Evolutionary conservation across 53 echinoderm and acorn worm genomes (phyloP).

Genomic region (Crossaster papposus): DNA sequence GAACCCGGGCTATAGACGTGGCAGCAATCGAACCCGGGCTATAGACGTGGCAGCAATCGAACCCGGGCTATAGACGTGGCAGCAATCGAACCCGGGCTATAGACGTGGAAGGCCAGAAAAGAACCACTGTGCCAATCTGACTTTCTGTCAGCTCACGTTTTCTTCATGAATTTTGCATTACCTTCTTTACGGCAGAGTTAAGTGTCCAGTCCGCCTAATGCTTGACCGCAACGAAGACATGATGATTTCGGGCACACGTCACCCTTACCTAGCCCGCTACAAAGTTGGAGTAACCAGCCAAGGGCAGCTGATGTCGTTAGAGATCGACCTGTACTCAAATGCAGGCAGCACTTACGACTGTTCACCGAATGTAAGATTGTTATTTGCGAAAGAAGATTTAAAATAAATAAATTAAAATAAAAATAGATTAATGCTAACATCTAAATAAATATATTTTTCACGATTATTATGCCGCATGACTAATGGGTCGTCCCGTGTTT

Average conservation of each 20-base stretch:
- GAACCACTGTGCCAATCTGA: too few relatives aligned
- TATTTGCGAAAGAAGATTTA: neutral
- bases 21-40: too few relatives aligned
- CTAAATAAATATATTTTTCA: neutral
- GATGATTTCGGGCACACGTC: constrained; percentile 47
- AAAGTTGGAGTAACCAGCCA: constrained; percentile 54
- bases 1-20: too few relatives aligned
- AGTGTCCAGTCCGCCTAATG: constrained; percentile 53
- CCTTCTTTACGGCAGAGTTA: constrained; percentile 6
- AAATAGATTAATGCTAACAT: neutral
- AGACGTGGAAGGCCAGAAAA: too few relatives aligned
- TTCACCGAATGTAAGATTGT: constrained; percentile 5
- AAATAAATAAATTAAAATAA: neutral
- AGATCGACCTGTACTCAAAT: constrained; percentile 54
- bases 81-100: too few relatives aligned
- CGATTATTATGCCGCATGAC: neutral
- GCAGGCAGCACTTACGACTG: constrained; percentile 29
- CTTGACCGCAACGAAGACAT: constrained; percentile 67
- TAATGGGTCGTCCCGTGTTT: neutral
- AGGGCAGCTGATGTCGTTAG: constrained; percentile 43
- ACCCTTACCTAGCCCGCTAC: constrained; percentile 49
- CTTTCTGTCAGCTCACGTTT: too few relatives aligned
- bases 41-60: too few relatives aligned
- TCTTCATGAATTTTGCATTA: too few relatives aligned
- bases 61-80: too few relatives aligned